phyloP scores from a whole-genome alignment of 2,888 invertebrate species.

The Callyntrura guangdongensis region DNA sequence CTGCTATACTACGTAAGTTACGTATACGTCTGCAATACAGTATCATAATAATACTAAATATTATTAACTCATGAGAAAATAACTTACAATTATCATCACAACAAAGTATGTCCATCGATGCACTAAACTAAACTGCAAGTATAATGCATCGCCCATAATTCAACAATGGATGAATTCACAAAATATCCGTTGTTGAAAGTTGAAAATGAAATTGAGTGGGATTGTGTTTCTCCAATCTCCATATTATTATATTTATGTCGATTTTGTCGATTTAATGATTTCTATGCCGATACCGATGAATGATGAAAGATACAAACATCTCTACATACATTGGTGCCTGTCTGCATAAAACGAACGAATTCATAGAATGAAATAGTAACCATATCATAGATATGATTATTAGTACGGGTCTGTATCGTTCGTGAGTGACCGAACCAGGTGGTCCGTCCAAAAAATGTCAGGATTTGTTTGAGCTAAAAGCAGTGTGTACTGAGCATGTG shows the following conservation, averaged over 20 bases:
- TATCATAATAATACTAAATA: too few species aligned
- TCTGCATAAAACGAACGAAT: not conserved
- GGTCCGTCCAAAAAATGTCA: constrained; percentile 77
- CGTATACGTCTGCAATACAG: not conserved
- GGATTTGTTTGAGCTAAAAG: constrained; percentile 70
- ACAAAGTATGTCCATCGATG: too few species aligned
- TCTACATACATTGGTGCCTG: not conserved
- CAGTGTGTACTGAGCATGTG: constrained; percentile 76
- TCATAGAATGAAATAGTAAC: not conserved
- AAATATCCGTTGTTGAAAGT: constrained; percentile 66
- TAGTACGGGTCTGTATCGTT: constrained; percentile 27
- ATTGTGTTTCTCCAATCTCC: constrained; percentile 47
- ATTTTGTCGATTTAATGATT: constrained; percentile 15
- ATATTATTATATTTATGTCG: not conserved
- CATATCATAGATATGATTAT: not conserved
- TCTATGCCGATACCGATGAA: not conserved
- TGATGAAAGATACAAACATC: constrained; percentile 6
- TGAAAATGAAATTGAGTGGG: constrained; percentile 61
- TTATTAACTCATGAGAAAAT: not conserved
- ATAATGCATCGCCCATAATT: constrained; percentile 45
- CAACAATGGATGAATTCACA: constrained; percentile 57
- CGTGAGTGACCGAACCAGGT: constrained; percentile 79
- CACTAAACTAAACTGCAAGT: constrained; percentile 7
- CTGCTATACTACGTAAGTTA: not conserved
- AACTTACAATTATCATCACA: too few species aligned